A percentile compares a stretch with the other conserved stretches of the same genome.
phyloP scores from a whole-genome alignment of 2,888 invertebrate genomes.

The Nomada ruficornis region DNA sequence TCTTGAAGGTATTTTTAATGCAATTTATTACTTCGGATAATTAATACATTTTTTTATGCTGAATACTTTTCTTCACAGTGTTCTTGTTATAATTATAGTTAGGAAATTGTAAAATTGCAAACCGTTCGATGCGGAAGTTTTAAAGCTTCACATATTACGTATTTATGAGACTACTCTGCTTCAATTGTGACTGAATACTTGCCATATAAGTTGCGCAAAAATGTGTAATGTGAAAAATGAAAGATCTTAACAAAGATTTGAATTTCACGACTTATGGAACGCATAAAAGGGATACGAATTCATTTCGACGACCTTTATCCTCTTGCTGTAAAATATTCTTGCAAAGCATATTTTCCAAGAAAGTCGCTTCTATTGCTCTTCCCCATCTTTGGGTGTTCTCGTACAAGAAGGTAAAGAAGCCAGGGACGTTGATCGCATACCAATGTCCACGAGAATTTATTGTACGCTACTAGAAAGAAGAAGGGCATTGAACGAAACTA shows the following conservation, averaged over 20 bases:
- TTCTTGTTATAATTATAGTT: too few species aligned
- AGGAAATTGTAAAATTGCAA: too few species aligned
- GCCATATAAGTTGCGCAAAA: neutral
- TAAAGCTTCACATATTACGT: too few species aligned
- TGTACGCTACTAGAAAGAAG: conserved; percentile 65
- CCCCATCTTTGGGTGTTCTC: neutral
- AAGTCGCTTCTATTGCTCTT: conserved; percentile 26
- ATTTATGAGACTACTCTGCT: too few species aligned
- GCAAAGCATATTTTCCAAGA: conserved; percentile 51
- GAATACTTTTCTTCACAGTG: too few species aligned
- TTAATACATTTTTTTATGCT: too few species aligned
- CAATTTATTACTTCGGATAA: too few species aligned
- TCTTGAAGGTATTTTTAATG: too few species aligned
- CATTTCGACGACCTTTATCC: conserved; percentile 28
- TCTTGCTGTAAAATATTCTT: conserved; percentile 19
- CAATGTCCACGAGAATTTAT: conserved; percentile 72
- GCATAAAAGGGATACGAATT: conserved; percentile 36
- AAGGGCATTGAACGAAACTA: conserved; percentile 57
- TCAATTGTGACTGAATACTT: too few species aligned
- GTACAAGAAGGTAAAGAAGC: conserved; percentile 53
- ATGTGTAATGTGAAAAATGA: conserved; percentile 41
- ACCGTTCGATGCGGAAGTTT: too few species aligned
- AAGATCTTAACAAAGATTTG: conserved; percentile 51
- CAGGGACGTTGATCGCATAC: conserved; percentile 71
- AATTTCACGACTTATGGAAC: conserved; percentile 22